Evolutionary conservation across 2,113 vertebrate genomes (phyloP), one percentile per base, ranked within the genome.

Genomic region (Spermophilus dauricus): DNA sequence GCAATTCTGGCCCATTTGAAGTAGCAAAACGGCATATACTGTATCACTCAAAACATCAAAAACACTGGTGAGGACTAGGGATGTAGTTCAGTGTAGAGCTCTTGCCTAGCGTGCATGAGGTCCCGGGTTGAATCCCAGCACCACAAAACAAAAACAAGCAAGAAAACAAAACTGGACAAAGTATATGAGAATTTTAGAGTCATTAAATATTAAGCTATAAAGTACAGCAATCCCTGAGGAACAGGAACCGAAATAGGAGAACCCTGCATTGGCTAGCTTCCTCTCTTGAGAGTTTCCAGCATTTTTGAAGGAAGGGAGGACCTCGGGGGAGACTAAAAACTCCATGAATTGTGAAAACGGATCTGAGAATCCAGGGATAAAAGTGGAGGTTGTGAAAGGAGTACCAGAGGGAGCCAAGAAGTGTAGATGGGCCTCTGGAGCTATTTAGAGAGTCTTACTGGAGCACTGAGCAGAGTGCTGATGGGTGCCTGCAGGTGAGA

Each of bases 261-360:
- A 8, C 9, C 48, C 32, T 37, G 10, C 9, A 37, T 8, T 37
- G 32, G 42, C 16, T 16, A 30, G 11, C 16, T 90, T 18, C 4
- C 16, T 39, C 10, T 16, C 17, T 28, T 32, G 45, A 56, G n/a
- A 39, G 34, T 80, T 90, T 80, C 24, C 11, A 37, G 45, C 24
- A 67, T 8, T 65, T 34, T 90, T 80, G 7, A 16, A 22, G 61
- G 34, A 3, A 80, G 10, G 16, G 5, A 48, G 45, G 20, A 69
- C 1, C 13, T 13, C 2, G 4, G 45, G 30, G 14, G 9, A 84
- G 26, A 11, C 0, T 6, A 4, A 69, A 39, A 17, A 53, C 11
- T 69, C 32, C 12, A 18, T 24, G 63, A 58, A 18, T 45, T 72
- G 65, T 82, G 28, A 13, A 81, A 22, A 77, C 7, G 28, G 28